Evolutionary conservation across 2,888 invertebrate species (phyloP), one percentile per base, ranked within the genome.

Genomic region (Petrolisthes cinctipes): DNA sequence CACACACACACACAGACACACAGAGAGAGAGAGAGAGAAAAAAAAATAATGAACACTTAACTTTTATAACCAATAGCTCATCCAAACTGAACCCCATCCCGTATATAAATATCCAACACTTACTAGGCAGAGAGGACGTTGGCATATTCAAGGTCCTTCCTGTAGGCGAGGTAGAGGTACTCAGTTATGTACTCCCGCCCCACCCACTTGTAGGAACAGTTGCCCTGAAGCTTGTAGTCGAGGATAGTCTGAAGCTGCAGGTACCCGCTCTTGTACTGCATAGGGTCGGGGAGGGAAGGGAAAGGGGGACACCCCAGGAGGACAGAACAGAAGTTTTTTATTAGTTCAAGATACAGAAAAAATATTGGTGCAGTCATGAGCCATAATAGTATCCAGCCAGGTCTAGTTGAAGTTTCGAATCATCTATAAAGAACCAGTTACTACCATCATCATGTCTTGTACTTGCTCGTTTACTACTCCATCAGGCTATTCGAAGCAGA

Each of bases 171-270:
- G 53, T 76, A 75, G 11, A 37, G 56, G 76, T 86, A 86, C 61
- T 86, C 86, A 0, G 82, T 4, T 17, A 86, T 66, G 53, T 86
- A 86, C 14, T 51, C 7, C 7, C 53, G 82, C 0, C 86, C 86
- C 56, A 82, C 75, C 86, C 86, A 86, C 14, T 37, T 54, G 53
- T 61, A 86, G 37, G 82, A 81, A 61, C 86, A 86, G 86, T 86
- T 66, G 5, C 82, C 76, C 14, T 61, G 6, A 17, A 86, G 66
- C 51, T 4, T 23, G 61, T 66, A 82, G 82, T 61, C 61, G 51
- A 82, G 53, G 6, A 37, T 54, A 20, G 9, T 81, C 11, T 20
- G 37, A 14, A 71, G 54, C 51, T 61, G n/a, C 11, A 86, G 23
- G 14, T 61, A 82, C 0, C 71, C 81, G 14, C 37, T 11, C 73